Base-by-base conservation (phyloP, 2,113 vertebrate species). In the Misgurnus anguillicaudatus region DNA sequence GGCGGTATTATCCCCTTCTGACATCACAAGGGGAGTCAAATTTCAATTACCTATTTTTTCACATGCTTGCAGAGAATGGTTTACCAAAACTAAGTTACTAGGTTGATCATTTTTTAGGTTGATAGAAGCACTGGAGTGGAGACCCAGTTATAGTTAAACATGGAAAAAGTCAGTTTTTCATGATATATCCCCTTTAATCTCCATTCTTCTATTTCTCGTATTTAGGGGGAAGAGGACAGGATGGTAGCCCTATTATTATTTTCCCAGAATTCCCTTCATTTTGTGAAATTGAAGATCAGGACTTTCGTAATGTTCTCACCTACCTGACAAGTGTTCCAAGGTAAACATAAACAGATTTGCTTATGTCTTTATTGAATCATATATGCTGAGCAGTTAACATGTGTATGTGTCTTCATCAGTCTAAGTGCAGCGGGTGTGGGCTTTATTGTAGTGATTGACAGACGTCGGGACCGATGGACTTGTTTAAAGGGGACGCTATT, bases 391-490 rank as follows among this genome's bases (percentile, higher is more conserved):
- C 53, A 21, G 3, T 21, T 58, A 70, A 61, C 17, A 8, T 78
- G 51, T 55, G 2, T 7, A 21, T 73, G 42, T 57, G n/a, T 73
- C 42, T 58, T 24, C 61, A 13, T 16, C 90, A 98, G 97, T 91
- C 92, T 97, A 78, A 95, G 92, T 70, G 95, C 97, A 83, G 92
- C 96, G 58, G 95, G 94, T 70, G 94, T 98, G 77, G 97, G 98
- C 48, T 99, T 99, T 92, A 97, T 98, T 85, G 90, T 98, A 80
- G 95, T 99, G 90, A 97, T 99, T 83, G 98, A 99, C 89, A 94
- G 98, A 45, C 94, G 97, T 66, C 95, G 94, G 89, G 98, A 99
- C 94, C 94, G 93, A 95, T 99, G 98, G 98, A 94, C 95, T 2
- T 96, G 96, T 0, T 95, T 98, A 85, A 98, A 96, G 89, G 95